Evolutionary conservation across 2,797 vertebrate genomes (phyloP).

Genomic region (Pangasius sanitwongsei): DNA sequence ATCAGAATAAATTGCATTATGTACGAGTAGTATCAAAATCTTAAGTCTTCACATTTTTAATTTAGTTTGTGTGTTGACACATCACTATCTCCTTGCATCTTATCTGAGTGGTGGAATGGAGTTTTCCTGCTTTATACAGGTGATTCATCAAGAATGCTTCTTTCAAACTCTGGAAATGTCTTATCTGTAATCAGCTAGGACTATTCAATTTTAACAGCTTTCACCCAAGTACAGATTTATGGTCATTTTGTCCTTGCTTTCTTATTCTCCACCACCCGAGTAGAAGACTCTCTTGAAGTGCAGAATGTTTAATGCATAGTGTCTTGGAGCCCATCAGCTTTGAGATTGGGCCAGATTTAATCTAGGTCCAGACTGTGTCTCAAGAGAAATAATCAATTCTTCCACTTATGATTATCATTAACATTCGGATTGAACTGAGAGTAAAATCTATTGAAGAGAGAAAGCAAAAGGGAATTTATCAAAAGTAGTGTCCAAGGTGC

Average conservation of each 20-base stretch:
- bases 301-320: conserved; percentile 45
- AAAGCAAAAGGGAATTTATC: not conserved
- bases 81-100: conserved; percentile 79
- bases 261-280: conserved; percentile 46
- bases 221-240: conserved; percentile 67
- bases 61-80: conserved; percentile 85
- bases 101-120: conserved; percentile 78
- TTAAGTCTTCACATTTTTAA: conserved; percentile 79
- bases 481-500: not conserved
- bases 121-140: conserved; percentile 72
- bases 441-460: not conserved
- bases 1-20: conserved; percentile 79
- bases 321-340: conserved; percentile 47
- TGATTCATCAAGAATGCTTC: conserved; percentile 73
- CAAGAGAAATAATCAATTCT: conserved; percentile 45
- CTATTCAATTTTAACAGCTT: conserved; percentile 78
- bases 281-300: conserved; percentile 43
- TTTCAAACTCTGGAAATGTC: conserved; percentile 78
- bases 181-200: conserved; percentile 82
- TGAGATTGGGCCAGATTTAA: conserved; percentile 50
- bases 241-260: conserved; percentile 67
- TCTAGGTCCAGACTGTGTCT: conserved; percentile 49
- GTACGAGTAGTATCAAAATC: conserved; percentile 77
- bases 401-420: conserved; percentile 48
- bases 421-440: conserved; percentile 43